Evolutionary conservation across 2,113 vertebrate species (phyloP).

Genomic region (Hirundichthys speculiger): DNA sequence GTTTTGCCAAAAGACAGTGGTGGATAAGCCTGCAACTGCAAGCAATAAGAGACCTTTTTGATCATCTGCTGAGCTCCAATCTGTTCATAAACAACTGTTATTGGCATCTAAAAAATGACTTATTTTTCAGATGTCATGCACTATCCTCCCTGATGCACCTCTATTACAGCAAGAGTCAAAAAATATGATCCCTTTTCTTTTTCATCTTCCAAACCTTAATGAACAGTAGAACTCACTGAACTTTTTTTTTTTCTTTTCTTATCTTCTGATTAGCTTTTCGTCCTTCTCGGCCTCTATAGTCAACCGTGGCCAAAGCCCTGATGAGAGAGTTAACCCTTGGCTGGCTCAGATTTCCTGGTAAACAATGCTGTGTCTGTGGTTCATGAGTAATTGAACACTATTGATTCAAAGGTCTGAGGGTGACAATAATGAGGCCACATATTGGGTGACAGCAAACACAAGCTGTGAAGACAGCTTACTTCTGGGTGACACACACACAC

Average conservation of each 20-base stretch:
- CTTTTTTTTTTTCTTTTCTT: constrained; percentile 42
- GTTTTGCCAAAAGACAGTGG: constrained; percentile 24
- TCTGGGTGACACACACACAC: constrained; percentile 20
- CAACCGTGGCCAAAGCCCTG: constrained; percentile 46
- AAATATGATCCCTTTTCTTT: constrained; percentile 59
- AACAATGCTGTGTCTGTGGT: constrained; percentile 52
- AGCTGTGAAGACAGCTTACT: constrained; percentile 52
- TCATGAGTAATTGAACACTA: constrained; percentile 80
- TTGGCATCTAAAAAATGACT: constrained; percentile 72
- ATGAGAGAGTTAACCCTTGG: constrained; percentile 60
- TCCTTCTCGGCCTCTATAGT: constrained; percentile 15
- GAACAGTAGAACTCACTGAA: constrained; percentile 50
- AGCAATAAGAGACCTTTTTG: constrained; percentile 49
- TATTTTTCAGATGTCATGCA: constrained; percentile 68
- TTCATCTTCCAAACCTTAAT: constrained; percentile 73
- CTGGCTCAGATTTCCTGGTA: constrained; percentile 48
- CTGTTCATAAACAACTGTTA: constrained; percentile 70
- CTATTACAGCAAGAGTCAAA: constrained; percentile 64
- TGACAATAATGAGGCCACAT: constrained; percentile 75
- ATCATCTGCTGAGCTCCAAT: constrained; percentile 64
- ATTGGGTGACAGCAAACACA: constrained; percentile 73
- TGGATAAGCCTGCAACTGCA: constrained; percentile 23
- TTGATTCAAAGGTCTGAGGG: constrained; percentile 72
- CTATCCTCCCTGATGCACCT: constrained; percentile 46
- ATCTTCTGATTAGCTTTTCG: constrained; percentile 57